Evolutionary conservation across 2,113 vertebrate genomes (phyloP).

Genomic region (Lichenostomus cassidix): DNA sequence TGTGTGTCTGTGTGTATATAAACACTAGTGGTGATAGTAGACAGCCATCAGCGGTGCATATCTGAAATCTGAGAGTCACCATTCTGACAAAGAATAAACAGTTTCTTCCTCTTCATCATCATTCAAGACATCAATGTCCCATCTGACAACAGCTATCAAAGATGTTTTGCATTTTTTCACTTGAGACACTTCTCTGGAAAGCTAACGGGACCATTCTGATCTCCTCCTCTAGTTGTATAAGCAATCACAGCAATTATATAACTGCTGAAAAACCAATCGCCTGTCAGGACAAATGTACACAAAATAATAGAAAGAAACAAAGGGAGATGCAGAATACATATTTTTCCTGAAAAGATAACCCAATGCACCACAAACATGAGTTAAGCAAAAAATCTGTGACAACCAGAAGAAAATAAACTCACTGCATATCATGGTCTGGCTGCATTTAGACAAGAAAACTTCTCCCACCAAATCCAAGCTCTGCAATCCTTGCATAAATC

Average conservation of each 20-base stretch:
- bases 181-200: not conserved
- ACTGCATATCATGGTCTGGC: not conserved
- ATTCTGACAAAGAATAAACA: not conserved
- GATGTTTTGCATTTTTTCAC: not conserved
- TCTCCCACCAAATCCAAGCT: conserved; percentile 14
- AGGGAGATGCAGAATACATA: not conserved
- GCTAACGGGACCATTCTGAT: not conserved
- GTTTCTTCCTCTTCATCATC: not conserved
- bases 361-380: not conserved
- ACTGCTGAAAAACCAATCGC: not conserved
- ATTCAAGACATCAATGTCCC: not conserved
- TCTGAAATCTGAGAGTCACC: not conserved
- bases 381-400: not conserved
- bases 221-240: not conserved
- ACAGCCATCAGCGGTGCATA: not conserved
- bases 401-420: not conserved
- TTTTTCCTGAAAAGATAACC: not conserved
- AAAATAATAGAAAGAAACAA: not conserved
- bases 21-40: not conserved
- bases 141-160: not conserved
- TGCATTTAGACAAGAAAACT: conserved; percentile 20
- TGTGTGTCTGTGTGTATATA: fast-evolving
- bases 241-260: not conserved
- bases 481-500: conserved; percentile 39
- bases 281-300: not conserved